These are phyloP conservation scores for Equus przewalskii DNA, from an alignment of 2,113 vertebrate genomes.

Conservation along the genomic window DNA sequence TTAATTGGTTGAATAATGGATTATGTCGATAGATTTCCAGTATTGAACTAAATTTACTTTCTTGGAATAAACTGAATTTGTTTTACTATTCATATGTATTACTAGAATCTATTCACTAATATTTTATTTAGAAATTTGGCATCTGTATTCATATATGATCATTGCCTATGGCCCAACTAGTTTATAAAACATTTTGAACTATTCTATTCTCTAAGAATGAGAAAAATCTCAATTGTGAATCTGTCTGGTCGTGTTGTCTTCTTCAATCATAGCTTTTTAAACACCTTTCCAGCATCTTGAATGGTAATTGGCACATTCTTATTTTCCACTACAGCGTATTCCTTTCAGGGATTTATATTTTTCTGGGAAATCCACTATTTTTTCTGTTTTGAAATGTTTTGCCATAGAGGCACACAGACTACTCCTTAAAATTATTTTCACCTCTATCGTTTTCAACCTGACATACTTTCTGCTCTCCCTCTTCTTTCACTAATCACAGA, in stretches of 20 bases:
- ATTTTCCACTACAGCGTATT: neutral
- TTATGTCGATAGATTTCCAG: neutral
- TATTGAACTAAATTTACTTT: constrained; percentile 14
- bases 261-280: neutral
- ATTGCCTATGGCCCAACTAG: neutral
- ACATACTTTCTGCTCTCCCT: neutral
- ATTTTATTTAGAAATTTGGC: neutral
- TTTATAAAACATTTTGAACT: neutral
- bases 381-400: neutral
- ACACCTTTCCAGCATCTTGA: neutral
- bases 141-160: neutral
- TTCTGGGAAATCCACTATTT: neutral
- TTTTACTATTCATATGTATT: neutral
- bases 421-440: constrained; percentile 9
- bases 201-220: constrained; percentile 31
- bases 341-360: neutral
- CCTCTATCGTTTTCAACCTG: neutral
- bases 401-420: neutral
- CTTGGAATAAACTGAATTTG: neutral
- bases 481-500: neutral
- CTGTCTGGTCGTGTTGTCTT: neutral
- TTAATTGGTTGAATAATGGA: neutral
- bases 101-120: constrained; percentile 6
- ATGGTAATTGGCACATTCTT: neutral
- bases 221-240: neutral